Evolutionary conservation across 1,140 invertebrate genomes (phyloP).

Genomic region (Leptinotarsa undecemlineata): DNA sequence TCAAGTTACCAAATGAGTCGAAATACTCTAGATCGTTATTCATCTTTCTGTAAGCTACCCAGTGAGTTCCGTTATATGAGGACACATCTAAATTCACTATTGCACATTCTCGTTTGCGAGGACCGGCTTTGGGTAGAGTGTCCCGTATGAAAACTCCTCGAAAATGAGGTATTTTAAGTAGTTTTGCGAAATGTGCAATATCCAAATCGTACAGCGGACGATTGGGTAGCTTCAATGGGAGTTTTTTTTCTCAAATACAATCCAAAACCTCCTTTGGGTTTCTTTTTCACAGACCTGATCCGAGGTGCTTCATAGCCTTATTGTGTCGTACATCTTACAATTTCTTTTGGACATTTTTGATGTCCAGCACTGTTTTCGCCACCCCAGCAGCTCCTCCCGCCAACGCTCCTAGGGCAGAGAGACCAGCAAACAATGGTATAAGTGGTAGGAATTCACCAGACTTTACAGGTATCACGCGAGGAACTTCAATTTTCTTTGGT

Average conservation of each 20-base stretch:
- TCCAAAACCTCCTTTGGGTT: neutral
- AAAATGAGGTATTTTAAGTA: too few relatives aligned
- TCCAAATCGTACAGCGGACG: slow-evolving; percentile 41
- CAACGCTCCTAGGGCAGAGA: slow-evolving; percentile 50
- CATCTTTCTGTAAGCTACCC: slow-evolving; percentile 50
- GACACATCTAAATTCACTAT: neutral
- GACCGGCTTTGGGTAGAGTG: neutral
- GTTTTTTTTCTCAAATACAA: neutral
- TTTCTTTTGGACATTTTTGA: slow-evolving; percentile 39
- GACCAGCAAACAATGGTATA: slow-evolving; percentile 51
- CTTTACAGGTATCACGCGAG: slow-evolving; percentile 46
- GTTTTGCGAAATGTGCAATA: slow-evolving; percentile 35
- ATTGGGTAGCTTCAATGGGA: slow-evolving; percentile 37
- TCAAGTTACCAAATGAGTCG: slow-evolving; percentile 46
- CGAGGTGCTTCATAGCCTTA: slow-evolving; percentile 47
- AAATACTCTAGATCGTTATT: slow-evolving; percentile 20
- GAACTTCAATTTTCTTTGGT: neutral
- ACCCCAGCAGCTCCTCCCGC: slow-evolving; percentile 47
- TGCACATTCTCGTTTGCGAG: neutral
- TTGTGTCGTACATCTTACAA: slow-evolving; percentile 49
- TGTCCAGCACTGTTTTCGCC: slow-evolving; percentile 48
- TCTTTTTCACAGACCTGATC: slow-evolving; percentile 44
- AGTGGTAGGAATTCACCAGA: slow-evolving; percentile 49
- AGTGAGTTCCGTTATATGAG: slow-evolving; percentile 31
- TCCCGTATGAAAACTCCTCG: too few relatives aligned